Evolutionary conservation across 2,888 invertebrate genomes (phyloP).

Genomic region (Idaea dimidiata): DNA sequence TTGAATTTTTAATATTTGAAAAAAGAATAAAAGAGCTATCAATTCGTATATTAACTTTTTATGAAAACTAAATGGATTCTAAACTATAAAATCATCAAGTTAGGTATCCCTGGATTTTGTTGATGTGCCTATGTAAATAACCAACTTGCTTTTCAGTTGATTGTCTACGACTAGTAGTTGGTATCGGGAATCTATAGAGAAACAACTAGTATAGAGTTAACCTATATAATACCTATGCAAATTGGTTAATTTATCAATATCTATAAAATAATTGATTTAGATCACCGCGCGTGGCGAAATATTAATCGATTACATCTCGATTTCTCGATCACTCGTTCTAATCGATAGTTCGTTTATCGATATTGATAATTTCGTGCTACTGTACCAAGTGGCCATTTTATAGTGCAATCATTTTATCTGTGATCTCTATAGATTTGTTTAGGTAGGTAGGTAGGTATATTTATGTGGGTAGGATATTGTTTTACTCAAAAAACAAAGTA

Average conservation of each 20-base stretch:
- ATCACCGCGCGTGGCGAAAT: conserved; percentile 24
- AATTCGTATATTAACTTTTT: no score
- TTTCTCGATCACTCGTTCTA: conserved; percentile 20
- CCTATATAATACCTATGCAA: neutral
- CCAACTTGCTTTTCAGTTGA: no score
- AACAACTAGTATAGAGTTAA: neutral
- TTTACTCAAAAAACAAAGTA: no score
- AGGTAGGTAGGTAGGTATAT: no score
- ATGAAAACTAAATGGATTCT: no score
- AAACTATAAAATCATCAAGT: no score
- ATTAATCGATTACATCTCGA: conserved; percentile 22
- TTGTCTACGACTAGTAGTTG: no score
- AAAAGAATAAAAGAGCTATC: no score
- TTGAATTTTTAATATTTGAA: no score
- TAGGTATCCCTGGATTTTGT: no score
- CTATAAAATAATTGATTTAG: conserved; percentile 18
- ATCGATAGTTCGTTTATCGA: conserved; percentile 17
- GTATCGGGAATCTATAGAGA: neutral
- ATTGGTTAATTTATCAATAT: neutral
- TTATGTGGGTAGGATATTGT: no score
- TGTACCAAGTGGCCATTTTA: neutral
- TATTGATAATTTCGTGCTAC: neutral
- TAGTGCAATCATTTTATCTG: neutral
- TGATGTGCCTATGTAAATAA: no score
- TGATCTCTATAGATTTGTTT: neutral